Percentiles rank a stretch among this genome's conserved stretches.
Conservation (phyloP, 2,797 vertebrate genomes). For the Manis crassicaudata region DNA sequence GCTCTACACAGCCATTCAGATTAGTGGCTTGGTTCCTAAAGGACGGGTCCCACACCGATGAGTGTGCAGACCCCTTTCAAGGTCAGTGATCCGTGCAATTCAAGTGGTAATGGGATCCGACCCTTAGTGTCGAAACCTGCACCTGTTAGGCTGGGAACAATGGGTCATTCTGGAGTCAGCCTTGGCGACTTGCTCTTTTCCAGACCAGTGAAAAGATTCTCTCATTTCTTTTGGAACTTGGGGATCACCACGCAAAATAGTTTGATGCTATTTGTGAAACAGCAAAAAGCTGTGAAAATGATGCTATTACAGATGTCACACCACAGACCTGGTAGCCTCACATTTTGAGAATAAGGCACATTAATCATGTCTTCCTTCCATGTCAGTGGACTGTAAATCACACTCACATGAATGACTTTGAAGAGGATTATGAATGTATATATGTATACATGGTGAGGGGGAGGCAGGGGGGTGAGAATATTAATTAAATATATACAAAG, state of each 20-base stretch:
- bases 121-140: constrained; percentile 56
- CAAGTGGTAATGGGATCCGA: constrained; percentile 49
- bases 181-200: constrained; percentile 59
- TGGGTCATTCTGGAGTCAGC: constrained; percentile 66
- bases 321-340: not conserved
- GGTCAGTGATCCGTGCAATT: constrained; percentile 62
- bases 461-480: not conserved
- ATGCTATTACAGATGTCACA: not conserved
- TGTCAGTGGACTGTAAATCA: not conserved
- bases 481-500: not conserved
- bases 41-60: constrained; percentile 54
- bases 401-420: not conserved
- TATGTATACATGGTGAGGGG: too few species aligned
- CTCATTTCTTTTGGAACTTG: constrained; percentile 54
- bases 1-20: constrained; percentile 65
- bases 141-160: constrained; percentile 61
- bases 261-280: not conserved
- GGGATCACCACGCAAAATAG: constrained; percentile 19
- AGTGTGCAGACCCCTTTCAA: constrained; percentile 54
- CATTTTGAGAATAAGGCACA: not conserved
- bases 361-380: not conserved
- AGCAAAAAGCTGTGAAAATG: not conserved
- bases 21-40: constrained; percentile 25
- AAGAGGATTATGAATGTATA: not conserved
- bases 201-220: constrained; percentile 60